Percentiles rank a stretch among this genome's conserved stretches.
Conservation (phyloP, 2,888 invertebrate genomes). For the Ectobius pallidus region DNA sequence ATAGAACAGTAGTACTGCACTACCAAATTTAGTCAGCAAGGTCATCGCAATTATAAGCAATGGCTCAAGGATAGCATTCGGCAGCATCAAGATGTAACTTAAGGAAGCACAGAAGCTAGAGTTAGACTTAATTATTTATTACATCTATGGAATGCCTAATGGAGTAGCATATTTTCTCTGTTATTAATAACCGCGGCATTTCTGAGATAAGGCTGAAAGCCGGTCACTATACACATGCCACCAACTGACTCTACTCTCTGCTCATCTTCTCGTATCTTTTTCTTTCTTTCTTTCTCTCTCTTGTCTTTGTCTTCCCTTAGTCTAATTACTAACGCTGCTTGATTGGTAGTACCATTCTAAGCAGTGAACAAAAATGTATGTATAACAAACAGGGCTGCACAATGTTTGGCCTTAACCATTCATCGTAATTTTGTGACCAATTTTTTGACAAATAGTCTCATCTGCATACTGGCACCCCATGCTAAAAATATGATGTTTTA, state of each 20-base stretch:
- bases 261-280: no score
- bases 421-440: no score
- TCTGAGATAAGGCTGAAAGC: no score
- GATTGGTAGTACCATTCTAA: conserved; percentile 27
- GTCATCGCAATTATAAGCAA: background rate
- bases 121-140: background rate
- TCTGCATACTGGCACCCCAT: no score
- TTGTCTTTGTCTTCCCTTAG: conserved; percentile 1
- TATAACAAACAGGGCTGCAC: conserved; percentile 13
- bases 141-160: background rate
- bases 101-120: no score
- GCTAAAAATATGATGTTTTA: no score
- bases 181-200: background rate
- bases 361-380: background rate
- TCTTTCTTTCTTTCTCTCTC: background rate
- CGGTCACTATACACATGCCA: no score
- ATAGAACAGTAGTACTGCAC: no score
- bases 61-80: background rate
- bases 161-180: background rate
- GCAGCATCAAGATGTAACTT: background rate
- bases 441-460: no score
- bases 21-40: background rate
- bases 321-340: conserved; percentile 28
- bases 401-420: background rate
- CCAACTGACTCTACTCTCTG: no score